Base-by-base conservation (phyloP, 2,113 vertebrate species). In the Centropus bengalensis region DNA sequence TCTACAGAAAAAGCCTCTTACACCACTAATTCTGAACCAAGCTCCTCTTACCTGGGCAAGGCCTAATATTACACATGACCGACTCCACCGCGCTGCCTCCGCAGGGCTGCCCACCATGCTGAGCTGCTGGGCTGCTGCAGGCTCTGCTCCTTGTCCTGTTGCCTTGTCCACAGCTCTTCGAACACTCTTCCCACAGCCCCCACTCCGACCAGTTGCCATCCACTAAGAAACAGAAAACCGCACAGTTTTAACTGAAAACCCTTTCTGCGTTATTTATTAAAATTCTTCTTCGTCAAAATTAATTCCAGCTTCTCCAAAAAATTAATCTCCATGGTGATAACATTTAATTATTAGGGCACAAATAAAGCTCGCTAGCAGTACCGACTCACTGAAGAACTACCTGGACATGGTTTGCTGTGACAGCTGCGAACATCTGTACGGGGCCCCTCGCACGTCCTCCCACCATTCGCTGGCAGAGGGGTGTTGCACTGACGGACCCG, bases 161-260 rank as follows among this genome's bases (percentile, higher is more conserved):
- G 27, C 99, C 99, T 24, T 97, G 98, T 33, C 99, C 99, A 71
- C 99, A 99, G 86, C 97, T 98, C 82, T 96, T 98, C 15, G 99
- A 99, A 85, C 99, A 99, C 81, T 99, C 99, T 94, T 99, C 99
- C 99, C 99, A 99, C 1, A 89, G 47, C 9, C 98, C 98, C 99
- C 99, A 99, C 62, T 99, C 98, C 0, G 99, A 99, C 99, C 99
- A 99, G 89, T 83, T 98, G 45, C 99, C 99, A 76, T 99, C 98
- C 98, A 99, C 99, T 99, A 81, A 9, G 38, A 36, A 92, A 77
- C 23, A 86, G 7, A 73, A 96, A 92, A 64, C 7, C 8, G 33
- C 38, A 16, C 14, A 38, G 21, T 36, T 69, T 36, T 28, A 54
- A 70, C 51, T 14, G 42, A 38, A 67, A 32, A 45, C 1, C 8